These are phyloP conservation scores for Drosophila robusta DNA, from an alignment of 2,888 invertebrate species.

Conservation along the genomic window DNA sequence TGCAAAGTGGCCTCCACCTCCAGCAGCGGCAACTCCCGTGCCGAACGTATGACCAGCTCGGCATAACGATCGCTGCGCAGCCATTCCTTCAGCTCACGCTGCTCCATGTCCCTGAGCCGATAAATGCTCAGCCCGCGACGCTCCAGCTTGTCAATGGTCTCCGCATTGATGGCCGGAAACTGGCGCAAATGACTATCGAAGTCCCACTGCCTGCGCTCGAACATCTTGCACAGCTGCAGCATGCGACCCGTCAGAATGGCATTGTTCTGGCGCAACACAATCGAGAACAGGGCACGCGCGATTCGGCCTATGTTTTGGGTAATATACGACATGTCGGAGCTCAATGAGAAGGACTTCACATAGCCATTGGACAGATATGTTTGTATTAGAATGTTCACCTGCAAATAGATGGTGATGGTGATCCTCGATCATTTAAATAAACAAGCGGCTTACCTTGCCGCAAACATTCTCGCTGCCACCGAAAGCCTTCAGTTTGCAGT, in stretches of 20 bases:
- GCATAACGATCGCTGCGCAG: conserved; percentile 91
- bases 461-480: conserved; percentile 95
- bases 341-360: conserved; percentile 87
- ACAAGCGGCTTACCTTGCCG: conserved; percentile 89
- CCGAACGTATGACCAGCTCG: conserved; percentile 91
- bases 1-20: conserved; percentile 94
- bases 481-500: conserved; percentile 91
- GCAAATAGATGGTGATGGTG: neutral
- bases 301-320: conserved; percentile 95
- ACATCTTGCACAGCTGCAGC: conserved; percentile 94
- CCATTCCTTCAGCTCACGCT: conserved; percentile 93
- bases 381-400: conserved; percentile 94
- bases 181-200: conserved; percentile 94
- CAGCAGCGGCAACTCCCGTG: conserved; percentile 93
- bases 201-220: conserved; percentile 96
- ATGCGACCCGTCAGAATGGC: conserved; percentile 94
- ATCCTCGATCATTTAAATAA: neutral
- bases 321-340: conserved; percentile 84
- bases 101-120: conserved; percentile 93
- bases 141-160: conserved; percentile 93
- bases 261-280: conserved; percentile 95
- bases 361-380: conserved; percentile 93
- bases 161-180: conserved; percentile 91
- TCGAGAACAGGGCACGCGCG: conserved; percentile 96
- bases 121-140: conserved; percentile 90